These are phyloP conservation scores for Pandemis cinnamomeana DNA, from an alignment of 2,888 invertebrate species.

Conservation along the genomic window DNA sequence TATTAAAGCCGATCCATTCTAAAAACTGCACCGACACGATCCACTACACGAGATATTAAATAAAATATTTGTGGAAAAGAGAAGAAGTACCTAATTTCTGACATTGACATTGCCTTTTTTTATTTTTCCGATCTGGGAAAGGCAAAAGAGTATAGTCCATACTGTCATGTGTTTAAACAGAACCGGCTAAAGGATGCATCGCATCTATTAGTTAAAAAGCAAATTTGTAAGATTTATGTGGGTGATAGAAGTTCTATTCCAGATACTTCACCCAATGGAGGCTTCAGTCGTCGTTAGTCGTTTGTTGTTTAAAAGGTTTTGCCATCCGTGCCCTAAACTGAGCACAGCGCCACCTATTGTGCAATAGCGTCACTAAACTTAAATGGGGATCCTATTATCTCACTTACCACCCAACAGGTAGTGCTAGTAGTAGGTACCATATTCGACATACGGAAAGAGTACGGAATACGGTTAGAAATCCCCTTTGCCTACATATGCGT, in stretches of 20 bases:
- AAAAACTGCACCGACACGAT: slow-evolving; percentile 2
- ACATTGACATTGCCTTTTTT: neutral
- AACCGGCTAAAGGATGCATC: too few relatives aligned
- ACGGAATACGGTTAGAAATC: too few relatives aligned
- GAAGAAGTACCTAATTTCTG: neutral
- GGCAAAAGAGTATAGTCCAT: neutral
- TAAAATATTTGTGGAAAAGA: neutral
- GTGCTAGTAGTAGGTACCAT: neutral
- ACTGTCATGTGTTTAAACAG: neutral
- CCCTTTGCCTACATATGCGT: too few relatives aligned
- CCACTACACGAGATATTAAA: slow-evolving; percentile 2
- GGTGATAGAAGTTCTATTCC: too few relatives aligned
- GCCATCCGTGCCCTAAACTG: neutral
- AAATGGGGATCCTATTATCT: neutral
- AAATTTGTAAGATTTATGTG: too few relatives aligned
- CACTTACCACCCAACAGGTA: neutral
- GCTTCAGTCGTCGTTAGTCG: too few relatives aligned
- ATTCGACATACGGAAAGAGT: too few relatives aligned
- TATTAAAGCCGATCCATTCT: slow-evolving; percentile 11
- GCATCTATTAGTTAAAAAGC: too few relatives aligned
- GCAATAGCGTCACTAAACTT: neutral
- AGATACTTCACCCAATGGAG: too few relatives aligned
- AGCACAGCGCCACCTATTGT: neutral
- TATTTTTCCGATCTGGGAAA: neutral
- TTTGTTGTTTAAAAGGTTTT: neutral